Percentiles rank a stretch among this genome's conserved stretches.
Conservation (phyloP, 2,113 vertebrate species). For the Anser cygnoides region DNA sequence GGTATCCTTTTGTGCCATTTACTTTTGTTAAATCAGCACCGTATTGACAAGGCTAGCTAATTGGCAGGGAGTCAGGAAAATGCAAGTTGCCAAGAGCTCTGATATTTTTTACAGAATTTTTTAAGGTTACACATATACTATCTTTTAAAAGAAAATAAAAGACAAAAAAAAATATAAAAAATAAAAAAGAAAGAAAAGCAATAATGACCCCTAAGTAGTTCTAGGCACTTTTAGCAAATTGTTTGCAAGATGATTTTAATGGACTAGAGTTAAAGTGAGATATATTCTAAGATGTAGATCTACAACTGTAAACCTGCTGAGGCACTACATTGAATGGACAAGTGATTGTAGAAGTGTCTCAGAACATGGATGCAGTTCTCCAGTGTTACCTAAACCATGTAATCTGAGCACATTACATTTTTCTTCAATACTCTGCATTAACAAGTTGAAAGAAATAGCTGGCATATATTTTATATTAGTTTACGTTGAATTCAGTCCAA, state of each 20-base stretch:
- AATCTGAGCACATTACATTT: slow-evolving; percentile 73
- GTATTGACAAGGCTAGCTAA: slow-evolving; percentile 78
- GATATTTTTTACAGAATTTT: slow-evolving; percentile 84
- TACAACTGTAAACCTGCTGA: slow-evolving; percentile 52
- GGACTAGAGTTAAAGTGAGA: slow-evolving; percentile 70
- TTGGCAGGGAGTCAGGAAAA: slow-evolving; percentile 81
- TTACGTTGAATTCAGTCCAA: slow-evolving; percentile 75
- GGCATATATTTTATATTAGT: slow-evolving; percentile 78
- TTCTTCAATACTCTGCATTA: slow-evolving; percentile 67
- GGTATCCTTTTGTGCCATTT: slow-evolving; percentile 78
- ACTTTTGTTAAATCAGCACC: slow-evolving; percentile 75
- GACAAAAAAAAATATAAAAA: slow-evolving; percentile 31
- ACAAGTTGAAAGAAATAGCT: slow-evolving; percentile 73
- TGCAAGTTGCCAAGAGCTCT: slow-evolving; percentile 81
- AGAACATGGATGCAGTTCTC: slow-evolving; percentile 58
- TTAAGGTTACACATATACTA: slow-evolving; percentile 78
- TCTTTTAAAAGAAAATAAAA: slow-evolving; percentile 80
- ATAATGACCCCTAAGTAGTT: slow-evolving; percentile 82
- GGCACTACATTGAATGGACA: slow-evolving; percentile 47
- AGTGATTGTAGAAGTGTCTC: slow-evolving; percentile 68
- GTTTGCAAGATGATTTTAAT: slow-evolving; percentile 79
- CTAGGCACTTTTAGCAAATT: slow-evolving; percentile 82
- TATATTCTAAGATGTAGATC: slow-evolving; percentile 58
- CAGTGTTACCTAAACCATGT: slow-evolving; percentile 71
- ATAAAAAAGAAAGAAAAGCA: slow-evolving; percentile 69